These are phyloP conservation scores for Danionella dracula DNA, from an alignment of 2,797 vertebrate genomes.

Conservation along the genomic window DNA sequence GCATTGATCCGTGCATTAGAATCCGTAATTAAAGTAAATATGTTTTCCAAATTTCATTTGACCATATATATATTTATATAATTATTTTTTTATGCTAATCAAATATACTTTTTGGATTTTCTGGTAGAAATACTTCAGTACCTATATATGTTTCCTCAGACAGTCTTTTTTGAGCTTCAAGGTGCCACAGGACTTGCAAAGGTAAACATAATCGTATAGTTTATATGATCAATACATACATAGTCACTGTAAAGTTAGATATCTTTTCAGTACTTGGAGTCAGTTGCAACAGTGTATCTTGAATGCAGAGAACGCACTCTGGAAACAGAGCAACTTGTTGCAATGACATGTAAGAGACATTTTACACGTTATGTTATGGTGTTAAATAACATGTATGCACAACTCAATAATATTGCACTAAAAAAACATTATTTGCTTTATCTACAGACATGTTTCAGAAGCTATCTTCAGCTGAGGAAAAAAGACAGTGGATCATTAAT, in stretches of 20 bases:
- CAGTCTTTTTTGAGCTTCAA: conserved; percentile 71
- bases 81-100: too few species aligned
- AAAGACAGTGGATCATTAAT: conserved; percentile 72
- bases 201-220: conserved; percentile 59
- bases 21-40: too few species aligned
- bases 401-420: too few species aligned
- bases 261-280: conserved; percentile 76
- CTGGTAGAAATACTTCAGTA: too few species aligned
- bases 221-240: neutral
- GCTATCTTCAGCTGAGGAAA: conserved; percentile 70
- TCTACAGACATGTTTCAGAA: conserved; percentile 85
- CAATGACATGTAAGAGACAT: conserved; percentile 76
- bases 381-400: neutral
- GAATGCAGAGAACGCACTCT: conserved; percentile 67
- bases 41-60: too few species aligned
- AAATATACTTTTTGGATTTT: too few species aligned
- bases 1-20: too few species aligned
- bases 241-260: neutral
- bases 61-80: too few species aligned
- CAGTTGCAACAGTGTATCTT: conserved; percentile 66
- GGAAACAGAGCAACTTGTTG: conserved; percentile 76
- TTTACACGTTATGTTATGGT: too few species aligned
- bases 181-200: conserved; percentile 73
- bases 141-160: conserved; percentile 65
- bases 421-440: conserved; percentile 15